Percentiles rank a stretch among this genome's conserved stretches.
These are phyloP conservation scores for Buphagus erythrorhynchus DNA, from an alignment of 2,797 vertebrate genomes.

Conservation along the genomic window DNA sequence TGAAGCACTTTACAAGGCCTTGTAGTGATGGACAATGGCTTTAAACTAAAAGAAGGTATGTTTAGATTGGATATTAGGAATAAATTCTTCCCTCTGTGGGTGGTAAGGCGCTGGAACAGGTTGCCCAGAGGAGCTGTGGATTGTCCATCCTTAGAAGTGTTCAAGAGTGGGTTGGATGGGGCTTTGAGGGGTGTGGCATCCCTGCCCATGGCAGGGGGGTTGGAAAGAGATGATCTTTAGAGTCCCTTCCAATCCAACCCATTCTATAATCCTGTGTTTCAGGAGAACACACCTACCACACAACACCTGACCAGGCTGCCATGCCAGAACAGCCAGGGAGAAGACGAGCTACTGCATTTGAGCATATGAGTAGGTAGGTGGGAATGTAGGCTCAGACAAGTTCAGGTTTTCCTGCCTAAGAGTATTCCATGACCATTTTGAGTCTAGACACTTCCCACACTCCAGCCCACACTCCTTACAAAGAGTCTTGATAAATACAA, in stretches of 20 bases:
- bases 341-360: background rate
- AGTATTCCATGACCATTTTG: background rate
- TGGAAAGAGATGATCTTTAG: background rate
- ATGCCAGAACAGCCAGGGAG: background rate
- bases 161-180: background rate
- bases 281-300: background rate
- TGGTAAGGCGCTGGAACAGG: background rate
- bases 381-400: background rate
- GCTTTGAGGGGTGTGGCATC: background rate
- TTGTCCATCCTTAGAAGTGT: background rate
- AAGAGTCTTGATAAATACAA: slow-evolving; percentile 1
- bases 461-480: background rate
- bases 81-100: background rate
- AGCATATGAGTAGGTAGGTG: background rate
- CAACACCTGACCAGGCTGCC: background rate
- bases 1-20: background rate
- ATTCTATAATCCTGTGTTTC: background rate
- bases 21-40: background rate
- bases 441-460: slow-evolving; percentile 15
- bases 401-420: background rate
- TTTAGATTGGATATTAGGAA: background rate
- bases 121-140: background rate
- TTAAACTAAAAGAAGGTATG: background rate
- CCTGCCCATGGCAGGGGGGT: rapidly evolving
- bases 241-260: background rate